Evolutionary conservation across 2,113 vertebrate species (phyloP), one percentile per base, ranked within the genome.

Genomic region (Nyctereutes procyonoides): DNA sequence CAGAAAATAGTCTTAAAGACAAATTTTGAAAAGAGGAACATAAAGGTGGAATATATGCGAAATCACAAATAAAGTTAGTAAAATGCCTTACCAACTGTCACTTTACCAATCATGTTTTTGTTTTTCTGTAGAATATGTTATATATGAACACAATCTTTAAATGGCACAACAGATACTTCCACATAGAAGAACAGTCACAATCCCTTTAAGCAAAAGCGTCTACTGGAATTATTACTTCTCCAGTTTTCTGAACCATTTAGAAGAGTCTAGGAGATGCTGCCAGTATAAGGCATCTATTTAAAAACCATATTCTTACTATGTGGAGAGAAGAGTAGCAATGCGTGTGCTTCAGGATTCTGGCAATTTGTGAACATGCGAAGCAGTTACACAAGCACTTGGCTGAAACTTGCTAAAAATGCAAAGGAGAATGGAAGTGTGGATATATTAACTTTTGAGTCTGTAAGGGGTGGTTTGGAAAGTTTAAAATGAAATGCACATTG

Each of bases 371-470:
- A 92, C 30, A 43, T 94, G 95, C 67, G 74, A 90, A 83, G 9
- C 14, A 97, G 55, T 81, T 90, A 74, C 35, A 73, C 7, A 88
- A 63, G 55, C 22, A 35, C 74, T 92, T 95, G n/a, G 5, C 80
- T 96, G 62, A 96, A 51, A 79, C 73, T 90, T 96, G n/a, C 58
- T 97, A 93, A 95, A 95, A 90, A 30, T 87, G 65, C 55, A 91
- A 94, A 88, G 26, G 65, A 93, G 22, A 88, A 80, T 4, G 1
- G 53, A 73, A 84, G 79, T 80, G 3, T 76, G 77, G 71, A 77
- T 95, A 58, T 20, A 83, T 79, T 35, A 94, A 77, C 77, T 77
- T 95, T 95, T 30, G 56, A 95, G 85, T 53, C 32, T 86, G 53
- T 77, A 88, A 96, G 81, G 26, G 17, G 15, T 51, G 24, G 10